Conservation (phyloP, 2,113 vertebrate genomes). For the Mesitornis unicolor region DNA sequence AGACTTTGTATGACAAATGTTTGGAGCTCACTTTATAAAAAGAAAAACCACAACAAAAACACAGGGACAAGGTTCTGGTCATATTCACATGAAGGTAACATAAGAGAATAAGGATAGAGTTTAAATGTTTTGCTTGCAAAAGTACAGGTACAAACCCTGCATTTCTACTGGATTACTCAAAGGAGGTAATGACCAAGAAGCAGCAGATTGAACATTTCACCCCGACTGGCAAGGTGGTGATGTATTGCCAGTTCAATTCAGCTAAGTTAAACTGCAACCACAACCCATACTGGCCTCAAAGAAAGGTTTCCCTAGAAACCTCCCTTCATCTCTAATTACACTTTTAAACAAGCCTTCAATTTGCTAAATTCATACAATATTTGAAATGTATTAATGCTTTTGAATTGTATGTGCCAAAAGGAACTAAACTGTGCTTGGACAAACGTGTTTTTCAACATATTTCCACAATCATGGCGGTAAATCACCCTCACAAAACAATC, state of each 20-base stretch:
- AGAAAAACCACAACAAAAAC: not conserved
- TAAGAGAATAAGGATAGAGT: not conserved
- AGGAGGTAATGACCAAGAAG: not conserved
- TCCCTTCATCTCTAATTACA: not conserved
- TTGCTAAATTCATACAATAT: not conserved
- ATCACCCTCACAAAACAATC: not conserved
- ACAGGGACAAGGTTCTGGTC: not conserved
- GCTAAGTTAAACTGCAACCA: not conserved
- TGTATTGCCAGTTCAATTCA: not conserved
- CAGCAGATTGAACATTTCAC: not conserved
- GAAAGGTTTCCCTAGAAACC: not conserved
- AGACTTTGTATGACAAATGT: not conserved
- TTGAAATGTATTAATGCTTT: not conserved
- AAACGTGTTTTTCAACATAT: not conserved
- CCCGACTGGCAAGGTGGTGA: not conserved
- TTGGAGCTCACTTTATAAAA: not conserved
- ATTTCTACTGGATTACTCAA: not conserved
- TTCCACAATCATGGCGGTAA: not conserved
- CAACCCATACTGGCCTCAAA: not conserved
- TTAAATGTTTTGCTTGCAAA: not conserved
- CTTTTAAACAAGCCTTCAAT: not conserved
- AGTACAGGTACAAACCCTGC: not conserved
- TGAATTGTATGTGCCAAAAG: not conserved
- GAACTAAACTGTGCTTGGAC: not conserved
- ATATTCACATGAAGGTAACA: not conserved